Base-by-base conservation (phyloP, 2,888 invertebrate species). In the Sminthurinus aureus region DNA sequence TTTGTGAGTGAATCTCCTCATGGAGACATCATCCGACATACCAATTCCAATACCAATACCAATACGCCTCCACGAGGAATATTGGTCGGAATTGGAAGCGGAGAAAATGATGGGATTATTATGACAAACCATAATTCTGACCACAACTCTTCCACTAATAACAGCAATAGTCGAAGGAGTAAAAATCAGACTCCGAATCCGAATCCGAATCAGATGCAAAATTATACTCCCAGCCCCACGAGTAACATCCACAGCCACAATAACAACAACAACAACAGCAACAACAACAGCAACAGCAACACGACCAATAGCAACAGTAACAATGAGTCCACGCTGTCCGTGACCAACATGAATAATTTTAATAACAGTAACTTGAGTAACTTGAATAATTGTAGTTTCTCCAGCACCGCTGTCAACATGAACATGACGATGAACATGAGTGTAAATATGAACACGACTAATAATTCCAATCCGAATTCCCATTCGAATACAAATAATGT, bases 271-370 rank as follows among this genome's bases (percentile, higher is more conserved):
- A 81, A 75, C 51, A 77, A 83, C 24, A 83, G 81, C 67, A 83
- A 73, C 67, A 82, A 67, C 74, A 24, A 50, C 77, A 73, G 24
- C 18, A 81, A 79, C 38, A 38, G 38, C 6, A 38, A 38, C 38
- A 38, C 38, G 38, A 38, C 38, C 3, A 38, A 38, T 22, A 83
- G 79, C 58, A 76, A 81, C 81, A 84, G 79, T 64, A 85, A 85
- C 66, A 83, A 84, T 79, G 82, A 73, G 73, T 73, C 73, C 73
- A 22, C 15, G 0, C 38, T 24, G 24, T 73, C 73, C 12, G 73
- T 38, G 24, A 73, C 20, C 26, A 73, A 73, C 73, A 73, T 58
- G 58, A 58, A 58, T 38, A 38, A 38, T 58, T 58, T 13, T 58
- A 58, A 58, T 58, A 58, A 58, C 9, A 58, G 58, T 58, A 13